These are phyloP conservation scores for Uria aalge DNA, from an alignment of 2,113 vertebrate species.

Conservation along the genomic window DNA sequence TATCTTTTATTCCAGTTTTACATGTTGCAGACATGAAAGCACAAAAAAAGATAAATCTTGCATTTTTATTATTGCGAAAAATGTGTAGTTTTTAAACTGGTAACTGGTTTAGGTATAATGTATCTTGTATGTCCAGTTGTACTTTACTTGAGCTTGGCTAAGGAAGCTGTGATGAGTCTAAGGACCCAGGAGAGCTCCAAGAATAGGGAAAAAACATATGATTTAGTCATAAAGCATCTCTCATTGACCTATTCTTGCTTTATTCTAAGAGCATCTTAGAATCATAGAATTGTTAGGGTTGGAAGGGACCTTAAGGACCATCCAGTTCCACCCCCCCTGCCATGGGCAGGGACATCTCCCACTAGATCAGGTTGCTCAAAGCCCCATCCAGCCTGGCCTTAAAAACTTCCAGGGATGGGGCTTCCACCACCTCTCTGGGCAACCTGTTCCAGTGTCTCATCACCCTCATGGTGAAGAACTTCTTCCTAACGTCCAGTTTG, in stretches of 20 bases:
- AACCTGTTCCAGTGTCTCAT: too few relatives aligned
- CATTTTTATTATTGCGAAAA: not conserved
- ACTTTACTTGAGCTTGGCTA: not conserved
- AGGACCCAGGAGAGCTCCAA: not conserved
- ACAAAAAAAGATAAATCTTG: not conserved
- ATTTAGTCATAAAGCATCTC: not conserved
- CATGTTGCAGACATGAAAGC: not conserved
- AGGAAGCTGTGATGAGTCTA: not conserved
- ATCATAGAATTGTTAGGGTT: too few relatives aligned
- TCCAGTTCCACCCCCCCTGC: too few relatives aligned
- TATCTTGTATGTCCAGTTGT: not conserved
- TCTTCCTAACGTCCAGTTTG: too few relatives aligned
- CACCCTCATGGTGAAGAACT: too few relatives aligned
- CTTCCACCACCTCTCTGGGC: too few relatives aligned
- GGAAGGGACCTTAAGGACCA: too few relatives aligned
- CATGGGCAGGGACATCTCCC: too few relatives aligned
- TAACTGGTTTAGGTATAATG: not conserved
- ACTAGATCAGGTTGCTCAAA: too few relatives aligned
- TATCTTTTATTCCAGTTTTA: not conserved
- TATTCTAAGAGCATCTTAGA: not conserved
- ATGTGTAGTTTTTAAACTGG: not conserved
- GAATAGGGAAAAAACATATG: not conserved
- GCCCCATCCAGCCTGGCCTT: too few relatives aligned
- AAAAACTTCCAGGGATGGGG: too few relatives aligned
- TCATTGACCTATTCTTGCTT: not conserved